phyloP scores from a whole-genome alignment of 2,888 invertebrate species.

The Nycteola revayana region DNA sequence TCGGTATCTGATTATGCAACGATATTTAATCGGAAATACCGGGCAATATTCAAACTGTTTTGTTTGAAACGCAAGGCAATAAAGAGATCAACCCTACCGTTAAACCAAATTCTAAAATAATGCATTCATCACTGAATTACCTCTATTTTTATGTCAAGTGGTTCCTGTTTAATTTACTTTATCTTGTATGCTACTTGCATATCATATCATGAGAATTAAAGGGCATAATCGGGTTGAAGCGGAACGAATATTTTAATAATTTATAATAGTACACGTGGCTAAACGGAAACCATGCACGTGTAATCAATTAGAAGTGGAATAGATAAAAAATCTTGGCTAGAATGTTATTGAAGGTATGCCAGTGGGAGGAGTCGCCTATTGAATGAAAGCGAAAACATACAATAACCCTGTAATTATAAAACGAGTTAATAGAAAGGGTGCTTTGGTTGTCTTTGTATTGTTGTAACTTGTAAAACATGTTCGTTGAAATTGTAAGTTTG shows the following conservation, averaged over 20 bases:
- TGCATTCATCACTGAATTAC: constrained; percentile 43
- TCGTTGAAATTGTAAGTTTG: no score
- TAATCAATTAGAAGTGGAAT: constrained; percentile 72
- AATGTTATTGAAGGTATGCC: constrained; percentile 45
- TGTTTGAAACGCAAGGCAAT: no score
- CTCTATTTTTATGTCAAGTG: constrained; percentile 56
- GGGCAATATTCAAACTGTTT: no score
- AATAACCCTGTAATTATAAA: constrained; percentile 27
- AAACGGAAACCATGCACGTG: constrained; percentile 74
- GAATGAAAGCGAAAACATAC: constrained; percentile 43
- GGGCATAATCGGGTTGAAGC: constrained; percentile 42
- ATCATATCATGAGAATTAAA: constrained; percentile 35
- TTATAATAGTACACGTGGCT: constrained; percentile 71
- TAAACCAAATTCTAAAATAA: constrained; percentile 19
- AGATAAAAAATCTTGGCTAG: constrained; percentile 52
- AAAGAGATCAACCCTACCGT: constrained; percentile 15
- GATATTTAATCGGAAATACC: no score
- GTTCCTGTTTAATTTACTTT: constrained; percentile 54
- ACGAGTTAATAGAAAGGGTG: constrained; percentile 8
- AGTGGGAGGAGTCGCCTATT: constrained; percentile 47
- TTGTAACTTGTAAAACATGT: no score
- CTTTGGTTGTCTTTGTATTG: no score
- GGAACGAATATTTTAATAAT: constrained; percentile 72
- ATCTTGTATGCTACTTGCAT: constrained; percentile 40
- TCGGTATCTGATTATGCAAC: no score